Evolutionary conservation across 2,113 vertebrate species (phyloP), one percentile per base, ranked within the genome.

Genomic region (Danionella cerebrum): DNA sequence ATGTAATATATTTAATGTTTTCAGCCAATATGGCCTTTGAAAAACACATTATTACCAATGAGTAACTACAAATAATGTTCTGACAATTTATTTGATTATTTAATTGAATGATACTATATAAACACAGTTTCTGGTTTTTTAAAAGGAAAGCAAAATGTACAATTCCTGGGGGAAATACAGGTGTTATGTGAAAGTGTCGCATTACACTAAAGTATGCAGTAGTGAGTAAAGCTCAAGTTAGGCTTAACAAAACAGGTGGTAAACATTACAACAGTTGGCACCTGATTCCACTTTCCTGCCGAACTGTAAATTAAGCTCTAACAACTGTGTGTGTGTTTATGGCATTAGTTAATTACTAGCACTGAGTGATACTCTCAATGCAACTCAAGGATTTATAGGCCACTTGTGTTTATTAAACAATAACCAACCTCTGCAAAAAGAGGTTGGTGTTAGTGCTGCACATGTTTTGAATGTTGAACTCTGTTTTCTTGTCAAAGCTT

Each of bases 181-280:
- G 4, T 24, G 19, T 5, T 38, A 41, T 21, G 44, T 24, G 5
- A 11, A 36, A 42, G n/a, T 9, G 8, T 70, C 25, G 53, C 33
- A 33, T 18, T 29, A 44, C 5, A 33, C 16, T 58, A 45, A 54
- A 19, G 18, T 9, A 48, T 25, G 14, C 19, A 3, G 24, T n/a
- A 38, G 25, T 50, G n/a, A 58, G 31, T 44, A 21, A 62, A 39
- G 14, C 29, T 54, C 29, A 62, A 73, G 16, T 24, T 22, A 69
- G 27, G n/a, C 8, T 53, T 47, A 54, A 65, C 16, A 21, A 59
- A n/a, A 71, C 79, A 82, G 67, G 80, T 83, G 85, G 81, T 77
- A 83, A 65, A 48, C 39, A 82, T 84, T 81, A 81, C 45, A 54
- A 35, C 16, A 48, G 10, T 55, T 83, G 82, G 79, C 81, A 79